phyloP scores from a whole-genome alignment of 92 coral and sea anemone species.

The Pocillopora grandis region DNA sequence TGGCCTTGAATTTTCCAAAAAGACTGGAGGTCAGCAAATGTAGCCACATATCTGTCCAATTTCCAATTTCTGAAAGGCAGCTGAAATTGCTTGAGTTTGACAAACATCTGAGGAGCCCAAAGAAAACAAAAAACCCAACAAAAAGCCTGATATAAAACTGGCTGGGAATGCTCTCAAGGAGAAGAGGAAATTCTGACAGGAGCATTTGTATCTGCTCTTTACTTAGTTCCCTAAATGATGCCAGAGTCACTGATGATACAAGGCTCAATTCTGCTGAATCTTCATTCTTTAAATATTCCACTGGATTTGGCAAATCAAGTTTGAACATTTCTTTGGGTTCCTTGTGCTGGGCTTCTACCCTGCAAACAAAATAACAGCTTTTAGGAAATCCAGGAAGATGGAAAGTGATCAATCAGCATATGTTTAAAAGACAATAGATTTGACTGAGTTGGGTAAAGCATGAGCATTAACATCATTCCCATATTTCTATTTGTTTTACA shows the following conservation, averaged over 20 bases:
- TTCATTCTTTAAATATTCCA: conserved; percentile 30
- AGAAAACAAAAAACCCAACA: conserved; percentile 50
- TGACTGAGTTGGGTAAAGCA: too few species aligned
- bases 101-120: conserved; percentile 36
- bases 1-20: not conserved
- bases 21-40: conserved; percentile 40
- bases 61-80: conserved; percentile 32
- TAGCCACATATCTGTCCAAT: conserved; percentile 55
- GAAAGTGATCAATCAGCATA: too few species aligned
- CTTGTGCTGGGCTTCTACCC: conserved; percentile 21
- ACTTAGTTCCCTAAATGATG: conserved; percentile 12
- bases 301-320: conserved; percentile 48
- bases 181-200: conserved; percentile 34
- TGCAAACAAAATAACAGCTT: conserved; percentile 1
- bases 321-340: not conserved
- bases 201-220: conserved; percentile 34
- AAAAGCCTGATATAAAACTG: conserved; percentile 47
- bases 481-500: too few species aligned
- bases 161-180: conserved; percentile 40
- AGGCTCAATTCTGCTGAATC: conserved; percentile 10
- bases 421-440: too few species aligned
- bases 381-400: too few species aligned
- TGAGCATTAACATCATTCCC: not conserved
- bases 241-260: not conserved
- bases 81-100: not conserved